These are phyloP conservation scores for Platypus cylindrus DNA, from an alignment of 2,888 invertebrate genomes.

Conservation along the genomic window DNA sequence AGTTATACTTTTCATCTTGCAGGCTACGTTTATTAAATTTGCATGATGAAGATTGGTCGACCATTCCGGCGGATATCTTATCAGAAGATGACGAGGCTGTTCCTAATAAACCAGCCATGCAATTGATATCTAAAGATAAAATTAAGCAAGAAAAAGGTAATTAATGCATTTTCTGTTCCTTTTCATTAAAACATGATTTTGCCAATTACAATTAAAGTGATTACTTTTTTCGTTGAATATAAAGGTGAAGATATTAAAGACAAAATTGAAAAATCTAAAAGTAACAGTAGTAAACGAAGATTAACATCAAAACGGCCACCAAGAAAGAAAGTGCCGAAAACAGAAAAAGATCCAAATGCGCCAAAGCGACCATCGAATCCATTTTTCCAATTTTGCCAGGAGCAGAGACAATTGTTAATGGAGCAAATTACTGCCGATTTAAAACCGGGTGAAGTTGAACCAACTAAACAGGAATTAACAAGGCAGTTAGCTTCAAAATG, in stretches of 20 bases:
- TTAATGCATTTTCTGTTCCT: no score
- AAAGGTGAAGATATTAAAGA: slow-evolving; percentile 20
- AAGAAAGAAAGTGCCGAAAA: slow-evolving; percentile 47
- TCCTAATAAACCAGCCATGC: slow-evolving; percentile 24
- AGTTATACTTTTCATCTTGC: background rate
- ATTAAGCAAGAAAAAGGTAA: slow-evolving; percentile 29
- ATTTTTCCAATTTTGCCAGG: slow-evolving; percentile 70
- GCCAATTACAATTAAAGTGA: no score
- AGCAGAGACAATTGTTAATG: slow-evolving; percentile 59
- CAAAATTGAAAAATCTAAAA: slow-evolving; percentile 20
- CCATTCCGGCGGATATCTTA: slow-evolving; percentile 27
- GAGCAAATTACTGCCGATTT: slow-evolving; percentile 47
- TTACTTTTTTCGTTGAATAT: no score
- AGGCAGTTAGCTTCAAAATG: slow-evolving; percentile 61
- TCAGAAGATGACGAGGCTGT: slow-evolving; percentile 34
- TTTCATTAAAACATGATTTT: no score
- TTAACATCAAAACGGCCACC: slow-evolving; percentile 33
- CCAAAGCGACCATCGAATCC: slow-evolving; percentile 71
- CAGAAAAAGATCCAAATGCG: slow-evolving; percentile 57
- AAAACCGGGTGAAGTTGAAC: slow-evolving; percentile 50
- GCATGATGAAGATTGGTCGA: slow-evolving; percentile 55
- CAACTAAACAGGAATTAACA: slow-evolving; percentile 62
- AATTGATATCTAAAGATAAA: slow-evolving; percentile 24
- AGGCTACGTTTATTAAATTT: slow-evolving; percentile 49
- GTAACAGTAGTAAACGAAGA: slow-evolving; percentile 24